These are phyloP conservation scores for Limenitis arthemis DNA, from an alignment of 2,888 invertebrate genomes.

Conservation along the genomic window DNA sequence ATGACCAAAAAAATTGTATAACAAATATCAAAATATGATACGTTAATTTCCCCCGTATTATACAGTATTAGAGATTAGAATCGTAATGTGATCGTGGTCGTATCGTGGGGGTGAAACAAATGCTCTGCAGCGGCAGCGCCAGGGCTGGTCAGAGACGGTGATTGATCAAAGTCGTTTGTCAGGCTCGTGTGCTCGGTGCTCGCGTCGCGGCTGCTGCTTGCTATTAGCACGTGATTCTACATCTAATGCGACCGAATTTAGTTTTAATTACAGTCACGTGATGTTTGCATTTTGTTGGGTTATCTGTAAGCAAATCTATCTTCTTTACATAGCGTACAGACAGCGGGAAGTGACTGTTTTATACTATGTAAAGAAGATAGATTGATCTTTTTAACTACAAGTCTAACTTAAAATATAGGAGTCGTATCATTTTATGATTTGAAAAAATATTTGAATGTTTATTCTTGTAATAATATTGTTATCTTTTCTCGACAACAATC, in stretches of 20 bases:
- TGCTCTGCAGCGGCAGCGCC: conserved; percentile 34
- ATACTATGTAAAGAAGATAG: too few relatives aligned
- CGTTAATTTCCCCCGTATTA: neutral
- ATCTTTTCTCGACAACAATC: too few relatives aligned
- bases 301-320: neutral
- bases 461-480: too few relatives aligned
- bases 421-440: too few relatives aligned
- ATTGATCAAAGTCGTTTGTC: conserved; percentile 70
- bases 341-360: neutral
- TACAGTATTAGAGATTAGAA: conserved; percentile 17
- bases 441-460: too few relatives aligned
- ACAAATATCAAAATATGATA: conserved; percentile 17
- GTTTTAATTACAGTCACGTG: conserved; percentile 49
- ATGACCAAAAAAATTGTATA: conserved; percentile 15
- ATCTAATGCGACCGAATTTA: conserved; percentile 59
- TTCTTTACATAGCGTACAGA: neutral
- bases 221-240: conserved; percentile 66
- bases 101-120: conserved; percentile 49
- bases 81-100: conserved; percentile 9
- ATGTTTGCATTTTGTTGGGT: conserved; percentile 4
- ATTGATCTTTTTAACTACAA: too few relatives aligned
- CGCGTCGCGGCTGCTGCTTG: conserved; percentile 35
- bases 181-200: conserved; percentile 63
- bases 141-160: conserved; percentile 59
- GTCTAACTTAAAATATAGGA: too few relatives aligned